Evolutionary conservation across 2,113 vertebrate species (phyloP).

Genomic region (Aspidoscelis tigris): DNA sequence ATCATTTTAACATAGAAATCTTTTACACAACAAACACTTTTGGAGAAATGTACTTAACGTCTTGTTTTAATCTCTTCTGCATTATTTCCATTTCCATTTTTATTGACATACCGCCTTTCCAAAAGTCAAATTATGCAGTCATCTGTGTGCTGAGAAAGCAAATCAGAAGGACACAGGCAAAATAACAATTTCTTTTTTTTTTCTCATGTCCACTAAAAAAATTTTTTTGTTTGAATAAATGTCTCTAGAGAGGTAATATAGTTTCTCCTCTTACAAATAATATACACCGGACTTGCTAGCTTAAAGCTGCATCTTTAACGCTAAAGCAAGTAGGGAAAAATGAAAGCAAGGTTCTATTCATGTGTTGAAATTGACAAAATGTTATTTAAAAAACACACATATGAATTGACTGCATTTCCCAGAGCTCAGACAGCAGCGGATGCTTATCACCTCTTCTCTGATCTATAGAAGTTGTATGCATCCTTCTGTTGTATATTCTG

Average conservation of each 20-base stretch:
- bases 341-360: background rate
- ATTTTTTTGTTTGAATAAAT: background rate
- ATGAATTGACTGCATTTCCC: constrained; percentile 3
- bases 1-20: background rate
- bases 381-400: background rate
- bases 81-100: background rate
- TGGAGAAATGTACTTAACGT: too few relatives aligned
- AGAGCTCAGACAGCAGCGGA: background rate
- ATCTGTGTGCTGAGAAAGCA: too few relatives aligned
- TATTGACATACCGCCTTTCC: too few relatives aligned
- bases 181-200: background rate
- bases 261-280: background rate
- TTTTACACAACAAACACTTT: background rate
- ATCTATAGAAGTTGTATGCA: constrained; percentile 3
- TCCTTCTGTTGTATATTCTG: constrained; percentile 18
- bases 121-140: too few relatives aligned
- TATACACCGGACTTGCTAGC: background rate
- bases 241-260: background rate
- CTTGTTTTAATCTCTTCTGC: background rate
- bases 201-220: background rate
- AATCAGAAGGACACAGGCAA: too few relatives aligned
- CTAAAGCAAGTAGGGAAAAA: background rate
- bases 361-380: background rate
- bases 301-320: background rate
- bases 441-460: constrained; percentile 3